Conservation (phyloP, 2,888 invertebrate genomes). For the Tinea semifulvella region DNA sequence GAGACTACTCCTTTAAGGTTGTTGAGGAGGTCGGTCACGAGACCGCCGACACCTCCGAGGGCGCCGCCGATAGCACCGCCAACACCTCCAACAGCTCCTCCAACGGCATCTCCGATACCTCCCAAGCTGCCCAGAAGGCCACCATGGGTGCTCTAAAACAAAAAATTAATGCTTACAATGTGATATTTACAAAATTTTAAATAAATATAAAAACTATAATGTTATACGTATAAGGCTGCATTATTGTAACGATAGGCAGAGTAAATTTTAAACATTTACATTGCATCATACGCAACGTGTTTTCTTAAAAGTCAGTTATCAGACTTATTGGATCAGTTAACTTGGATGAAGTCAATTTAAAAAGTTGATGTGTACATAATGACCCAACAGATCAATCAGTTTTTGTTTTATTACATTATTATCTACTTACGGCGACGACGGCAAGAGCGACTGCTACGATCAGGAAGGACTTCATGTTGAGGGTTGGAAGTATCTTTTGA, state of each 20-base stretch:
- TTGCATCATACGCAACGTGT: no score
- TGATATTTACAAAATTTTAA: background rate
- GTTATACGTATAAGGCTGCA: background rate
- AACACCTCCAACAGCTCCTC: background rate
- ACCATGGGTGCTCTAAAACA: background rate
- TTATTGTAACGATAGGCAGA: no score
- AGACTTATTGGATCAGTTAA: no score
- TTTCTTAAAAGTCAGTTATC: no score
- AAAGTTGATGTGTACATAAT: no score
- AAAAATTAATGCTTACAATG: background rate
- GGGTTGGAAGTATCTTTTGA: no score
- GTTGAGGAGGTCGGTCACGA: background rate
- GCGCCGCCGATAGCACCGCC: background rate
- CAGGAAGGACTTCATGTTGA: background rate
- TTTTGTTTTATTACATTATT: background rate
- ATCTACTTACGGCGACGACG: background rate
- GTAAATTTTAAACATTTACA: no score
- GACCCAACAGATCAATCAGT: background rate
- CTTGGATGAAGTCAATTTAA: no score
- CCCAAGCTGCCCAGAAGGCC: background rate
- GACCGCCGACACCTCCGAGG: background rate
- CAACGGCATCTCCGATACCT: background rate
- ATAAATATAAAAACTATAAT: background rate
- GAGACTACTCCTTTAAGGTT: background rate
- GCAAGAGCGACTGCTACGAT: background rate